phyloP scores from a whole-genome alignment of 2,113 vertebrate genomes.

The Neolamprologus ventralis region DNA sequence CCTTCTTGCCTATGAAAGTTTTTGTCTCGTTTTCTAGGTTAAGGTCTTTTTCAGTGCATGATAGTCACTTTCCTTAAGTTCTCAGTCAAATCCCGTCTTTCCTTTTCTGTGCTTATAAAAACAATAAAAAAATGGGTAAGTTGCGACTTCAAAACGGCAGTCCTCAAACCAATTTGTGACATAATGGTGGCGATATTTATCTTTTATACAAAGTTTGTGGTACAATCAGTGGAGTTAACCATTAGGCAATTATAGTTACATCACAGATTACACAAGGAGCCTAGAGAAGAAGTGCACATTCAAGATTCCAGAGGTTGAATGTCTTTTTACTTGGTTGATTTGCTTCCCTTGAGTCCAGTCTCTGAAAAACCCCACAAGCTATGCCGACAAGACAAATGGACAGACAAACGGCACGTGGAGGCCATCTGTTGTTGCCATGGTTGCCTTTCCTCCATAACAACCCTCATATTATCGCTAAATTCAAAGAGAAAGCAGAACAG shows the following conservation, averaged over 20 bases:
- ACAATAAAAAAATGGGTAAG: neutral
- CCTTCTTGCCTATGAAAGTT: neutral
- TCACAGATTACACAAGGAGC: neutral
- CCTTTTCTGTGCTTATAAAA: neutral
- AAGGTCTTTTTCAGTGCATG: neutral
- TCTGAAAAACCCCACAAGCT: constrained; percentile 2
- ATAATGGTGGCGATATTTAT: neutral
- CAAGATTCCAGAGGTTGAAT: neutral
- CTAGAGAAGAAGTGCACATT: neutral
- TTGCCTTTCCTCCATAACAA: constrained; percentile 17
- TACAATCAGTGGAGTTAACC: neutral
- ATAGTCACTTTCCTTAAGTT: neutral
- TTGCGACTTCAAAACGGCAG: neutral
- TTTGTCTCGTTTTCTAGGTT: neutral
- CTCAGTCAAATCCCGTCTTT: neutral
- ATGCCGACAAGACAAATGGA: constrained; percentile 36
- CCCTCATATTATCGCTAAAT: neutral
- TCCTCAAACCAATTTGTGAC: neutral
- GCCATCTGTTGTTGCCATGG: constrained; percentile 37
- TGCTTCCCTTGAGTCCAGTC: constrained; percentile 2
- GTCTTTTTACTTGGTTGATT: neutral
- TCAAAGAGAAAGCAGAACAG: constrained; percentile 24
- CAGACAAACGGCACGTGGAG: constrained; percentile 26
- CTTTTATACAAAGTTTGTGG: neutral
- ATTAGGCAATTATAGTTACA: neutral